Base-by-base conservation (phyloP, 2,797 vertebrate genomes). In the Astyanax mexicanus region DNA sequence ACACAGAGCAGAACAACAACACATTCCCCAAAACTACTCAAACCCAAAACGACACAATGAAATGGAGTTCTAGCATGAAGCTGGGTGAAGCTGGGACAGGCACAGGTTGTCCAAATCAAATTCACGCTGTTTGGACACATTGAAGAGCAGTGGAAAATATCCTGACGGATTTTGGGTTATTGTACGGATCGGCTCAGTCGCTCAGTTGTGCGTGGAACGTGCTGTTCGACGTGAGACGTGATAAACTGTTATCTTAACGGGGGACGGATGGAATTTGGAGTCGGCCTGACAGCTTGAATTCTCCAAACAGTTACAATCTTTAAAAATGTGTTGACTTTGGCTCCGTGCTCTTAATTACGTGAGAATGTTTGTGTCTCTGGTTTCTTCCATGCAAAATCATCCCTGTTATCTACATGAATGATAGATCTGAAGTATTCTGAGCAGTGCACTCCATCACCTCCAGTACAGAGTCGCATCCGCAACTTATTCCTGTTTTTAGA, bases 161-260 rank as follows among this genome's bases (percentile, higher is more conserved):
- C 57, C 72, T 58, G 47, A 72, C 58, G 72, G 71, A 77, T 64
- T 68, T 69, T 27, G 72, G 54, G 57, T 69, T 78, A 51, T 79
- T 47, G 45, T 11, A 78, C 29, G 23, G 68, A 32, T 74, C 80
- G 61, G 54, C 51, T 55, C 47, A 19, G 21, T 27, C 29, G 25
- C 54, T 67, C 25, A 51, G 38, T 38, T 66, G 35, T 37, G 15
- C 47, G 29, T 62, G 29, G 47, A 73, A 38, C 17, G 29, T 62
- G 23, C 6, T 27, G 12, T 55, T 65, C 76, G 35, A 76, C 72
- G 51, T 62, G 44, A 67, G 70, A 78, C 68, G 68, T 66, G 73
- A 78, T 84, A 81, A 83, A 80, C 54, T 74, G 60, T 84, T 84
- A 84, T 81, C 73, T 76, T 70, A 61, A 65, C 51, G 45, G 37